These are phyloP conservation scores for Polydrusus pterygomalis DNA, from an alignment of 2,888 invertebrate genomes.

Conservation along the genomic window DNA sequence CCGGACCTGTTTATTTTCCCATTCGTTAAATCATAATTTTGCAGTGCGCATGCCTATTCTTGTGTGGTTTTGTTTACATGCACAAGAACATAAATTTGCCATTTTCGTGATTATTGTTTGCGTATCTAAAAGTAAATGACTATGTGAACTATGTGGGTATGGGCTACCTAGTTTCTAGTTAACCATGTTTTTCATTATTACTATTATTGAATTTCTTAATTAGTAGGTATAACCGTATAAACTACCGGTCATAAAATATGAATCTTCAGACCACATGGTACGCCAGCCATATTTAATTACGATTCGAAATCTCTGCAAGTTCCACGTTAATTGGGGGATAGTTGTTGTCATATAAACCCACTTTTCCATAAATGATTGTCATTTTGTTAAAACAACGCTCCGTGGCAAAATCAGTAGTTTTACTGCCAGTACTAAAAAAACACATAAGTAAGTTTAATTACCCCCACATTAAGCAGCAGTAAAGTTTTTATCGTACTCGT, in stretches of 20 bases:
- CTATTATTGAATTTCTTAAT: constrained; percentile 3
- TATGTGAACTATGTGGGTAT: no score
- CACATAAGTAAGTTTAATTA: constrained; percentile 21
- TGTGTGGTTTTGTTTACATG: no score
- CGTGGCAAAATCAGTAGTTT: constrained; percentile 10
- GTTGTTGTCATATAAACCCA: constrained; percentile 25
- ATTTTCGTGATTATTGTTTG: no score
- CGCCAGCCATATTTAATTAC: constrained; percentile 11
- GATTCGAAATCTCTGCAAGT: constrained; percentile 18
- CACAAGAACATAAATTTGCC: no score
- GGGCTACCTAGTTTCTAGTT: no score
- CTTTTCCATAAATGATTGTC: constrained; percentile 16
- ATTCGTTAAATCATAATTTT: no score
- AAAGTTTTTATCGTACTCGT: constrained; percentile 17
- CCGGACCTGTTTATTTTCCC: no score
- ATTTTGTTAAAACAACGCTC: constrained; percentile 15
- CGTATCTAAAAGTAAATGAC: no score
- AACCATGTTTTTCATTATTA: neutral
- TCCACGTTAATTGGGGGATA: constrained; percentile 4
- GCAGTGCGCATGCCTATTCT: no score
- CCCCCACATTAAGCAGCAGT: constrained; percentile 5
- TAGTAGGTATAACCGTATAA: constrained; percentile 4
- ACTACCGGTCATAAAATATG: constrained; percentile 8
- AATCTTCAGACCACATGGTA: constrained; percentile 17
- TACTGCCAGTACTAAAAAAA: constrained; percentile 5